phyloP scores from a whole-genome alignment of 1,140 invertebrate species.

The Ceratina calcarata region DNA sequence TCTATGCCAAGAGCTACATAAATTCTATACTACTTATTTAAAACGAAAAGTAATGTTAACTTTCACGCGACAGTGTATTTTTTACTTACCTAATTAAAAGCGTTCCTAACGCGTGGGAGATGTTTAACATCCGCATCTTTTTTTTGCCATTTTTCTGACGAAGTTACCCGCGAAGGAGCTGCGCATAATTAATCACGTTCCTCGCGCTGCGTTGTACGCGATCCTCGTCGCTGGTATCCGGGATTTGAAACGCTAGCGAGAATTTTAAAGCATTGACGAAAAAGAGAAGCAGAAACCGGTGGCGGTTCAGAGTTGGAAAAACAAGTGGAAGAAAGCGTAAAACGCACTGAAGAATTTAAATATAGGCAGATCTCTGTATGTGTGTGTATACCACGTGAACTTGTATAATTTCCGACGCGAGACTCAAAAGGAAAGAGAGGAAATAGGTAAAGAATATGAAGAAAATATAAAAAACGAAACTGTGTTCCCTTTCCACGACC shows the following conservation, averaged over 20 bases:
- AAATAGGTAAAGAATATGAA: not conserved
- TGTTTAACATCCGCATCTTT: not conserved
- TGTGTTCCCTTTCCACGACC: conserved; percentile 53
- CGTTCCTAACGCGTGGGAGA: not conserved
- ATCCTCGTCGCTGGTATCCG: not conserved
- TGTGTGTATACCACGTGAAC: conserved; percentile 40
- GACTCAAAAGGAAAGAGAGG: not conserved
- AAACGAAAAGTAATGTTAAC: no score
- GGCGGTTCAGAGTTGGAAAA: conserved; percentile 8
- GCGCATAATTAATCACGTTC: conserved; percentile 9
- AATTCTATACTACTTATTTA: no score
- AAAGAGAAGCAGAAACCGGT: not conserved
- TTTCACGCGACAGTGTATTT: no score
- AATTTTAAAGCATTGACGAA: not conserved
- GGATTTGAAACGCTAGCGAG: not conserved
- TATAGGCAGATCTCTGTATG: not conserved
- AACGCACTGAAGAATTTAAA: conserved; percentile 4
- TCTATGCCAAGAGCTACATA: no score
- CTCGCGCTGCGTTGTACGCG: no score
- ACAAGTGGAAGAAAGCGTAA: not conserved
- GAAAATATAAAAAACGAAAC: conserved; percentile 29
- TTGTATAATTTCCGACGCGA: conserved; percentile 48
- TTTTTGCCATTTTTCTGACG: not conserved
- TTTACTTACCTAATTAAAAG: no score
- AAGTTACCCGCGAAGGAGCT: not conserved